Conservation (phyloP, 1,140 invertebrate genomes). For the Coenobita brevimanus region DNA sequence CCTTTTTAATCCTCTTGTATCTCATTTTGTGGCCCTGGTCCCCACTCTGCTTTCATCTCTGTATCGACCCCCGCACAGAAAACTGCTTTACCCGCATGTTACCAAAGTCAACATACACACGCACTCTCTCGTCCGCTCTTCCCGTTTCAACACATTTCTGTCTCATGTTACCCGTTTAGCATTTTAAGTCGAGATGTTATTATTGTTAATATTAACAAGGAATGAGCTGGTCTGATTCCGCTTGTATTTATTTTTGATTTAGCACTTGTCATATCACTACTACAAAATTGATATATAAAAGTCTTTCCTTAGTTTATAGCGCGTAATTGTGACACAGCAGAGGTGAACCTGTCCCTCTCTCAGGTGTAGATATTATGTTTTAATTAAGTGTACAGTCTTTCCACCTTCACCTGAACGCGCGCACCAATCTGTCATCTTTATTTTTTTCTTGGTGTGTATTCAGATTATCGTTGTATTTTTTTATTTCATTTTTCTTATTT, state of each 20-base stretch:
- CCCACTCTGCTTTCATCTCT: neutral
- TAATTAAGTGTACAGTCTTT: too few relatives aligned
- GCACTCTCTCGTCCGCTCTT: neutral
- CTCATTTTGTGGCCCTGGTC: neutral
- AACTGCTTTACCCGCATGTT: neutral
- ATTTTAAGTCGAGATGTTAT: constrained; percentile 35
- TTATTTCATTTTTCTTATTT: too few relatives aligned
- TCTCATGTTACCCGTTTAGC: neutral
- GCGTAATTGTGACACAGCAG: too few relatives aligned
- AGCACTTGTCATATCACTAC: constrained; percentile 1
- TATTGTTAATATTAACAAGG: constrained; percentile 37
- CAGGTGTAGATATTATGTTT: too few relatives aligned
- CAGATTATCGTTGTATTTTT: too few relatives aligned
- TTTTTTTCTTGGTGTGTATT: too few relatives aligned
- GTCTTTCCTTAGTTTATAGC: neutral
- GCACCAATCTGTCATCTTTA: too few relatives aligned
- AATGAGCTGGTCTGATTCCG: constrained; percentile 62
- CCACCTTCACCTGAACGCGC: too few relatives aligned
- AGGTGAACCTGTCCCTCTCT: too few relatives aligned
- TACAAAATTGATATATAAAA: neutral
- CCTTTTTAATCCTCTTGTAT: neutral
- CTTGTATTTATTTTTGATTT: constrained; percentile 36
- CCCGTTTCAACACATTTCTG: constrained; percentile 1
- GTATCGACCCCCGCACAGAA: neutral
- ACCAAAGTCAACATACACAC: neutral